Base-by-base conservation (phyloP, 1,140 invertebrate species). In the Sinonovacula constricta region DNA sequence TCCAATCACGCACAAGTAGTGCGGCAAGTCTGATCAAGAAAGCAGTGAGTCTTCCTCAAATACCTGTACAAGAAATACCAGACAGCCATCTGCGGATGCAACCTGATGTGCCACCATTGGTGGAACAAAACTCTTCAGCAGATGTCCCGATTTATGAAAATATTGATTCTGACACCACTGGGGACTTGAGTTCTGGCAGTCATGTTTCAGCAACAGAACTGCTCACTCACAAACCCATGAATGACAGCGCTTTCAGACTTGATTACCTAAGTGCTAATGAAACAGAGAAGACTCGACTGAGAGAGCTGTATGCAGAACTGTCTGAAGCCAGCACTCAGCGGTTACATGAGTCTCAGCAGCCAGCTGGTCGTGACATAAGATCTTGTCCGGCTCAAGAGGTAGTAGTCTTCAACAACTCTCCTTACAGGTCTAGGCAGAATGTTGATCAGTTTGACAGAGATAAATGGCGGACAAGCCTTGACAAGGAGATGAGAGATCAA, bases 381-480 rank as follows among this genome's bases (percentile, higher is more conserved):
- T 22, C 0, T 3, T 22, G 3, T 18, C 3, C 7, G 7, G 24
- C 39, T 45, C 39, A 45, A 45, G 7, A 10, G 66, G 3, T 74
- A 4, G 45, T 74, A 39, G 53, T 63, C 18, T 12, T 18, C 12
- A 53, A 78, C 31, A 63, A 80, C 26, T 83, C 84, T 28, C 83
- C 84, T 31, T 39, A 45, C 4, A 75, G 74, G 63, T 60, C 81
- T 65, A 81, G 83, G 49, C 72, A 79, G 33, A 86, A 59, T 75
- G 70, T 83, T 22, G 85, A 84, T 36, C 53, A 80, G 5, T 81
- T 84, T 57, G 53, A 82, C 30, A 33, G 26, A 31, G 68, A 69
- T 57, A 36, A 57, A 1, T 75, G 76, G 75, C 72, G 79, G 15
- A 31, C 63, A 45, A 75, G 67, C 51, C 24, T 83, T 34, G 78